Conservation (phyloP, 2,797 vertebrate genomes). For the Galaxias olidus region DNA sequence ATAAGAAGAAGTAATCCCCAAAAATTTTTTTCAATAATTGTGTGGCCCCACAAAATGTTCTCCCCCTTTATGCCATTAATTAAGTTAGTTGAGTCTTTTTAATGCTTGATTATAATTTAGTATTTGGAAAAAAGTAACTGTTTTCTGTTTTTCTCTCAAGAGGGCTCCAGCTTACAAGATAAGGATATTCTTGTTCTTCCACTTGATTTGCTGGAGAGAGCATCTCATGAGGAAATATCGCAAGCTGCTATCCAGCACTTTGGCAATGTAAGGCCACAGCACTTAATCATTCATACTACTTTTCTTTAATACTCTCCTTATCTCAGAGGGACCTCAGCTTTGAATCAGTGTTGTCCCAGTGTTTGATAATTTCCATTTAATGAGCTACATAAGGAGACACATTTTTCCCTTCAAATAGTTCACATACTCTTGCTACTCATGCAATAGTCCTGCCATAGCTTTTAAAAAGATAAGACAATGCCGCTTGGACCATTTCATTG, state of each 20-base stretch:
- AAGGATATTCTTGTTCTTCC: conserved; percentile 88
- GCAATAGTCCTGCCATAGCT: background rate
- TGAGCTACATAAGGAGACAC: background rate
- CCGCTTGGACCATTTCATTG: too few relatives aligned
- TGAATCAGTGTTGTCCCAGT: background rate
- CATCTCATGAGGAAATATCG: conserved; percentile 81
- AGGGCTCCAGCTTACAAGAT: conserved; percentile 77
- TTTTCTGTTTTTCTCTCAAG: conserved; percentile 59
- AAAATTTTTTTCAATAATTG: background rate
- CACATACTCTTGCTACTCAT: too few relatives aligned
- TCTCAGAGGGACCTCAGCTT: conserved; percentile 4
- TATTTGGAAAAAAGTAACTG: too few relatives aligned
- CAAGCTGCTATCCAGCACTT: conserved; percentile 82
- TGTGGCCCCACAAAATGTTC: background rate
- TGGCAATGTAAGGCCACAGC: conserved; percentile 78
- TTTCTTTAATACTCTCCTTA: background rate
- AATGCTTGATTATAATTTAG: too few relatives aligned
- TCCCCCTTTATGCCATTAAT: background rate
- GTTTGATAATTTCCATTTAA: conserved; percentile 10
- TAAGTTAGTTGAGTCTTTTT: too few relatives aligned
- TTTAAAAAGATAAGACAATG: background rate
- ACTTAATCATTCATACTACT: conserved; percentile 19
- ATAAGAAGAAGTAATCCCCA: background rate
- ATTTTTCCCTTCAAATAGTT: too few relatives aligned
- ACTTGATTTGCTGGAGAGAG: conserved; percentile 85